These are phyloP conservation scores for Notarius quadriscutis DNA, from an alignment of 2,113 vertebrate genomes.

Conservation along the genomic window DNA sequence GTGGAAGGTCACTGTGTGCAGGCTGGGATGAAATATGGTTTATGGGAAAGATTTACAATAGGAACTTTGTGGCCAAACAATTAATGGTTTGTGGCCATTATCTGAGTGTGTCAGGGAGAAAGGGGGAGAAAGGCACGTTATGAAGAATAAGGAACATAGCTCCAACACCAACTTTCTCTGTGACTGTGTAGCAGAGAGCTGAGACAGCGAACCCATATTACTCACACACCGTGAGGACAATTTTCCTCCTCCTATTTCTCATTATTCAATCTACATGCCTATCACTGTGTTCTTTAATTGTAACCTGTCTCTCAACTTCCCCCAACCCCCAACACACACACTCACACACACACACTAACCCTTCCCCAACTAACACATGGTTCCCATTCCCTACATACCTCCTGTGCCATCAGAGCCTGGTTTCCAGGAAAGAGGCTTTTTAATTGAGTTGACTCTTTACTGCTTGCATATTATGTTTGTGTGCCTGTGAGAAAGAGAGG, in stretches of 20 bases:
- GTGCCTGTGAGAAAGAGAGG: conserved; percentile 45
- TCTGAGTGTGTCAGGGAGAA: conserved; percentile 30
- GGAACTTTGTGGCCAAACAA: conserved; percentile 53
- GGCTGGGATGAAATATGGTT: conserved; percentile 46
- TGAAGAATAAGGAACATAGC: background rate
- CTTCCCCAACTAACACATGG: conserved; percentile 59
- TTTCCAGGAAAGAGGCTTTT: conserved; percentile 81
- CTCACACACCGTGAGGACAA: background rate
- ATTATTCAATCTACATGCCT: conserved; percentile 14
- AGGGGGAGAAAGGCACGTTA: conserved; percentile 18
- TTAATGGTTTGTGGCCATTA: conserved; percentile 51
- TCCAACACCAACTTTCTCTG: conserved; percentile 55
- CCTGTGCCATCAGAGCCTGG: conserved; percentile 73
- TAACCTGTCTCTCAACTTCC: conserved; percentile 42
- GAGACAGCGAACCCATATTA: background rate
- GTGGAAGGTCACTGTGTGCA: conserved; percentile 40
- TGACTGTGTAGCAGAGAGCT: conserved; percentile 18
- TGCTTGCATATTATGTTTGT: conserved; percentile 62
- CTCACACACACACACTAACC: conserved; percentile 34
- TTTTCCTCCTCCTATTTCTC: conserved; percentile 16
- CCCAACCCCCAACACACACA: conserved; percentile 16
- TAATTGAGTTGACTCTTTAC: conserved; percentile 81
- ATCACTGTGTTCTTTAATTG: conserved; percentile 5
- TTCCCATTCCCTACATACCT: conserved; percentile 79
- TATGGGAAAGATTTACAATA: conserved; percentile 52